Conservation (phyloP, 2,797 vertebrate species). For the Pipistrellus pygmaeus region DNA sequence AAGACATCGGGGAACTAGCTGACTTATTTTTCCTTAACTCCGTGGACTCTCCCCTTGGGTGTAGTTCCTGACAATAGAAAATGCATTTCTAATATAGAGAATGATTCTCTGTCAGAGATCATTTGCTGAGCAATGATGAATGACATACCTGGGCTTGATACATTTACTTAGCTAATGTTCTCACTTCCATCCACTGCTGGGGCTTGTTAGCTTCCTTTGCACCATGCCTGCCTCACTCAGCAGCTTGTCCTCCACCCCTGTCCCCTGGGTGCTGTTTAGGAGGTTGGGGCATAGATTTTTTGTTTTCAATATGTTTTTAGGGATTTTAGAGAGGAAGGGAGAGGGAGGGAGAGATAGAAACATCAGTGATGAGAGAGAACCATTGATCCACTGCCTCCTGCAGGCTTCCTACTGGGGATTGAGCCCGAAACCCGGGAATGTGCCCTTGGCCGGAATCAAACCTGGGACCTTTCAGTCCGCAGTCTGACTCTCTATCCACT, state of each 20-base stretch:
- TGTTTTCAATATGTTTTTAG: too few species aligned
- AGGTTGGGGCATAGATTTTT: background rate
- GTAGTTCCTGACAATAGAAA: conserved; percentile 1
- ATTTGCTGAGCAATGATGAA: background rate
- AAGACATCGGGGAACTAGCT: background rate
- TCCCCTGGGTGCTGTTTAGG: background rate
- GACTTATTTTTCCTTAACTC: background rate
- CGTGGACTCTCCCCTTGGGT: background rate
- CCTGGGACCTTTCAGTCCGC: too few species aligned
- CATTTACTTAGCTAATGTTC: background rate
- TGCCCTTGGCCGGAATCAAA: too few species aligned
- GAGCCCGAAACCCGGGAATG: too few species aligned
- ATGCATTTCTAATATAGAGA: background rate
- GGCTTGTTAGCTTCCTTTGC: background rate
- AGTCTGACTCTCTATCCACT: too few species aligned
- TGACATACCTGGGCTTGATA: background rate
- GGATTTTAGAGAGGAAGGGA: too few species aligned
- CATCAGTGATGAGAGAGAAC: too few species aligned
- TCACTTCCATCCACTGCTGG: background rate
- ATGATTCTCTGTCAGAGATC: background rate
- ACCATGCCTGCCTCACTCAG: background rate
- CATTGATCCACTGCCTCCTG: too few species aligned
- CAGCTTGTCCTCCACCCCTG: too few species aligned
- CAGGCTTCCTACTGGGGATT: too few species aligned
- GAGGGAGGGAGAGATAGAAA: too few species aligned